Evolutionary conservation across 2,888 invertebrate species (phyloP).

Genomic region (Brachylomia viminalis): DNA sequence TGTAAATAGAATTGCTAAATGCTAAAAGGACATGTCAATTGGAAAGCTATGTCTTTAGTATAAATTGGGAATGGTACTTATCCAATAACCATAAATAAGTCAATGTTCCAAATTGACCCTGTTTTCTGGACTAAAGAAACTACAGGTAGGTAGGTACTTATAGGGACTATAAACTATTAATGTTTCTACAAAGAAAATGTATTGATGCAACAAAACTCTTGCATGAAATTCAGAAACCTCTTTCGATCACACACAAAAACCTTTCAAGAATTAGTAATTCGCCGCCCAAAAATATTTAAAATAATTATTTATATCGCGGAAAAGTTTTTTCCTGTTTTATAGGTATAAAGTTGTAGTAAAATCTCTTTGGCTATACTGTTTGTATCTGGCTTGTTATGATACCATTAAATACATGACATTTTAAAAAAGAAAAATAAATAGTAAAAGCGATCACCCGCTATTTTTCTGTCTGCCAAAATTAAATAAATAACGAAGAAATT

Average conservation of each 20-base stretch:
- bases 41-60: not conserved
- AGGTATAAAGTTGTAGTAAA: no score
- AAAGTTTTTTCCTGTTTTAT: no score
- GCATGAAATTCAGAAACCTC: not conserved
- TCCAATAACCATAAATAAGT: slow-evolving; percentile 30
- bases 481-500: no score
- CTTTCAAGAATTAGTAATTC: not conserved
- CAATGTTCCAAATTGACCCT: not conserved
- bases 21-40: slow-evolving; percentile 21
- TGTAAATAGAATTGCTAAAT: slow-evolving; percentile 15
- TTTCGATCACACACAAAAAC: not conserved
- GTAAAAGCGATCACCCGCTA: no score
- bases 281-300: slow-evolving; percentile 21
- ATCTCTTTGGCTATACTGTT: no score
- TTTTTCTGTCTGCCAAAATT: no score
- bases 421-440: no score
- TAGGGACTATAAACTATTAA: not conserved
- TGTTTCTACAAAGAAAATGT: not conserved
- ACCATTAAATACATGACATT: no score
- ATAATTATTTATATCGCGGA: slow-evolving; percentile 47
- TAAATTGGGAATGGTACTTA: slow-evolving; percentile 11
- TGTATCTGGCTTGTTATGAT: no score
- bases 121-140: slow-evolving; percentile 1
- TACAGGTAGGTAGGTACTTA: not conserved
- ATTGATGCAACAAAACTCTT: not conserved